Evolutionary conservation across 2,113 vertebrate genomes (phyloP), one percentile per base, ranked within the genome.

Genomic region (Vimba vimba): DNA sequence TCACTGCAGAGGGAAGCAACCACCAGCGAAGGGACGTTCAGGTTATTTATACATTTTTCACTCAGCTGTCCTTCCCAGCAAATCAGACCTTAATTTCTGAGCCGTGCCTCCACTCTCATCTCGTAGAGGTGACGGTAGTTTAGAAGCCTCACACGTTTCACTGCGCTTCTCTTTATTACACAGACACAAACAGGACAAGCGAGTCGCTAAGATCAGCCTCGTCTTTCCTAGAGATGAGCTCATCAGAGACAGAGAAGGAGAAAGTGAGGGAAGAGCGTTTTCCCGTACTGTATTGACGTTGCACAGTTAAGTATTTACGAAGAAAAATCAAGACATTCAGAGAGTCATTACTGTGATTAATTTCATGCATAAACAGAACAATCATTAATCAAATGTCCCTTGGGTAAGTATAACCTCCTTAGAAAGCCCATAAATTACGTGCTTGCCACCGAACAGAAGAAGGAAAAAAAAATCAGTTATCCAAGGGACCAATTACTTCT

Each of bases 61-160:
- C 52, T 82, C 59, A 1, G 50, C 60, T 30, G 68, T 25, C 39
- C 50, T 79, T 79, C 59, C 50, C 30, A 36, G 57, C 62, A 4
- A 82, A 79, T 81, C 60, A 85, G 68, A 87, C 57, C 39, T 79
- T 84, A 79, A 82, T 86, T 86, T 88, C 23, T n/a, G 50, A 78
- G 60, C 50, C 45, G 23, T 86, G 76, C 73, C 89, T 50, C 79
- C 73, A 59, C 80, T 73, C 68, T 30, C 45, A 52, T 79, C 75
- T 69, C 57, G 36, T 25, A 85, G 83, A 79, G 52, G 81, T 87
- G 85, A 83, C 15, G 52, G 71, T 86, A 87, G 82, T 89, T 89
- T 86, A 85, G 83, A 89, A 84, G 83, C 88, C 10, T 82, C 77
- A 84, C 85, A 89, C 82, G 88, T 89, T 85, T 87, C 88, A 89